A percentile compares a stretch with the other conserved stretches of the same genome.
Evolutionary conservation across 2,113 vertebrate species (phyloP).

Genomic region (Thunnus thynnus): DNA sequence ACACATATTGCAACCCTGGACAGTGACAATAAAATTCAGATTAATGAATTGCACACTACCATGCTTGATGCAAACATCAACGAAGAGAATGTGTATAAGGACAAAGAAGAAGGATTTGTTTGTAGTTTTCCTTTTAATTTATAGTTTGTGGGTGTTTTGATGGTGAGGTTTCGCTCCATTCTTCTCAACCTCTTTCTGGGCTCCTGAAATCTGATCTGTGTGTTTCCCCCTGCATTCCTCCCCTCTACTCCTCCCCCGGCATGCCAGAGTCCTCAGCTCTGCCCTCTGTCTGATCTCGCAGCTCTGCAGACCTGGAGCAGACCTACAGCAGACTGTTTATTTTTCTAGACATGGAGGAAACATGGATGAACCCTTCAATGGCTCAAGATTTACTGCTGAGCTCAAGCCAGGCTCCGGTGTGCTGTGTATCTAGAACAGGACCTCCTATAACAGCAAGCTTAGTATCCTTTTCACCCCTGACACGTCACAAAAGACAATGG

Average conservation of each 20-base stretch:
- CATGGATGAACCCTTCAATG: slow-evolving; percentile 72
- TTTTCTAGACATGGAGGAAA: slow-evolving; percentile 78
- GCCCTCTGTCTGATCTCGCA: slow-evolving; percentile 82
- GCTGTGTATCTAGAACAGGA: slow-evolving; percentile 46
- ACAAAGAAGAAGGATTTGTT: background rate
- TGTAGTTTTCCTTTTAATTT: background rate
- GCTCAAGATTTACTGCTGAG: slow-evolving; percentile 77
- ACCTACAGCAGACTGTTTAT: slow-evolving; percentile 94
- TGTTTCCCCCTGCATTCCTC: slow-evolving; percentile 58
- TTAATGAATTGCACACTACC: background rate
- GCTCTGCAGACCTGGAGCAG: slow-evolving; percentile 91
- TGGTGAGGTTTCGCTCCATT: slow-evolving; percentile 27
- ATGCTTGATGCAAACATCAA: too few species aligned
- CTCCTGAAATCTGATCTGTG: slow-evolving; percentile 85
- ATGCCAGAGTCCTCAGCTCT: slow-evolving; percentile 75
- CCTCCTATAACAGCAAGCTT: slow-evolving; percentile 19
- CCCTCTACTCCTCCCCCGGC: slow-evolving; percentile 58
- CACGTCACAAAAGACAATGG: slow-evolving; percentile 43
- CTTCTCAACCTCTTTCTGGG: slow-evolving; percentile 55
- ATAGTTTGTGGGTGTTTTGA: slow-evolving; percentile 23
- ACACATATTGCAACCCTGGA: background rate
- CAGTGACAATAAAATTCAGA: background rate
- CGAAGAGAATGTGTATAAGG: background rate
- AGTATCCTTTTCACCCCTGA: slow-evolving; percentile 34
- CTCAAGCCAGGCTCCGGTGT: slow-evolving; percentile 58